phyloP scores from a whole-genome alignment of 2,113 vertebrate species.

The Todiramphus saurophagus region DNA sequence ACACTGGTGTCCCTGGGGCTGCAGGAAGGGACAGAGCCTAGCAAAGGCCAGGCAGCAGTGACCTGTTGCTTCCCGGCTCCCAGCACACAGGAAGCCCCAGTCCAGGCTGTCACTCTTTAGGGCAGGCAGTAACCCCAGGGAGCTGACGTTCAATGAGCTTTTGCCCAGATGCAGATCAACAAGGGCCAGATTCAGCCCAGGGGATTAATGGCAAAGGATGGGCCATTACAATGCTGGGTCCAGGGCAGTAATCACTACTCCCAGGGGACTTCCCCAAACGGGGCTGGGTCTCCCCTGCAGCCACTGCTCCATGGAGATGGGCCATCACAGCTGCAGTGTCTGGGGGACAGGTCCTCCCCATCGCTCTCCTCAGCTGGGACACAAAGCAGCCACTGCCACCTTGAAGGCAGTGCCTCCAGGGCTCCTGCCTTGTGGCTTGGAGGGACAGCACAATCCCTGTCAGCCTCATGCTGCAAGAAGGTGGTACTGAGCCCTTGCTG shows the following conservation, averaged over 20 bases:
- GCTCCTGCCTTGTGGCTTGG: background rate
- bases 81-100: background rate
- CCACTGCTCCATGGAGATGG: background rate
- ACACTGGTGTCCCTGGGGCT: background rate
- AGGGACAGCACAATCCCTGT: background rate
- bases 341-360: background rate
- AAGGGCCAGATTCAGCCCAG: background rate
- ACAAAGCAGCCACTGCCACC: background rate
- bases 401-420: background rate
- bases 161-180: background rate
- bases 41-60: background rate
- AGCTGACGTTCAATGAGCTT: background rate
- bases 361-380: background rate
- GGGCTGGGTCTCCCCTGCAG: background rate
- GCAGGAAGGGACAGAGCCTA: background rate
- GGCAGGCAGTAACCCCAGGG: background rate
- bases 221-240: background rate
- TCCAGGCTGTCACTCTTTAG: background rate
- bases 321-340: background rate
- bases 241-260: background rate
- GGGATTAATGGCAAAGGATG: background rate
- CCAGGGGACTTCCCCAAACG: background rate
- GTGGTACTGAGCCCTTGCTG: background rate
- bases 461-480: background rate
- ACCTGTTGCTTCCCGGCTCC: background rate